phyloP scores from a whole-genome alignment of 2,113 vertebrate species.

The Lathamus discolor region DNA sequence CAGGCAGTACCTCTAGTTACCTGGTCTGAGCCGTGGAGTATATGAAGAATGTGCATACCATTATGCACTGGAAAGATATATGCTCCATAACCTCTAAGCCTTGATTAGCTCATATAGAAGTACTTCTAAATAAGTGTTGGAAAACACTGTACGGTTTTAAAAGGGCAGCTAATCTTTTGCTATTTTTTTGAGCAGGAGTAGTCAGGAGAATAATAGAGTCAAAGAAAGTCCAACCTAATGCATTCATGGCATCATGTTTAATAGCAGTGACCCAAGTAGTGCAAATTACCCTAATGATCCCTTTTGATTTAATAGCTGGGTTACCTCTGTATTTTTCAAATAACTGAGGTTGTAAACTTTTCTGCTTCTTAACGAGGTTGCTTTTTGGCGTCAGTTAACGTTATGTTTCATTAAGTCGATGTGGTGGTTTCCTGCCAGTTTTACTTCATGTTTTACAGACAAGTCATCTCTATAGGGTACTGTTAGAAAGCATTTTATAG shows the following conservation, averaged over 20 bases:
- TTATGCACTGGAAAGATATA: background rate
- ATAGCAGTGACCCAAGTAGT: background rate
- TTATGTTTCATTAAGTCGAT: constrained; percentile 32
- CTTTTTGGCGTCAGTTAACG: constrained; percentile 32
- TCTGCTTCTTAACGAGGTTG: background rate
- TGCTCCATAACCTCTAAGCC: background rate
- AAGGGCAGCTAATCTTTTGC: background rate
- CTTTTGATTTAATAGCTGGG: background rate
- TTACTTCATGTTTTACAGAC: constrained; percentile 44
- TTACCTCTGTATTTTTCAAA: constrained; percentile 51
- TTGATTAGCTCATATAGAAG: background rate
- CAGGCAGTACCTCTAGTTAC: background rate
- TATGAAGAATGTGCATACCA: background rate
- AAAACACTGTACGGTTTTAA: background rate
- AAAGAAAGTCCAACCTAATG: background rate
- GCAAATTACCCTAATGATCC: background rate
- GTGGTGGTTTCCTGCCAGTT: constrained; percentile 30
- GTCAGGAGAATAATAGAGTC: background rate
- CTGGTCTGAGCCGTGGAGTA: background rate
- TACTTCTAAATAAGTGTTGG: background rate
- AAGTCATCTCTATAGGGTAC: constrained; percentile 58
- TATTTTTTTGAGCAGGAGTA: background rate
- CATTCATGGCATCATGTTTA: background rate
- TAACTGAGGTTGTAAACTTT: constrained; percentile 50
- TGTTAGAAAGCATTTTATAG: constrained; percentile 57